Percentiles rank a stretch among this genome's conserved stretches.
These are phyloP conservation scores for Larimichthys crocea DNA, from an alignment of 2,113 vertebrate genomes.

Conservation along the genomic window DNA sequence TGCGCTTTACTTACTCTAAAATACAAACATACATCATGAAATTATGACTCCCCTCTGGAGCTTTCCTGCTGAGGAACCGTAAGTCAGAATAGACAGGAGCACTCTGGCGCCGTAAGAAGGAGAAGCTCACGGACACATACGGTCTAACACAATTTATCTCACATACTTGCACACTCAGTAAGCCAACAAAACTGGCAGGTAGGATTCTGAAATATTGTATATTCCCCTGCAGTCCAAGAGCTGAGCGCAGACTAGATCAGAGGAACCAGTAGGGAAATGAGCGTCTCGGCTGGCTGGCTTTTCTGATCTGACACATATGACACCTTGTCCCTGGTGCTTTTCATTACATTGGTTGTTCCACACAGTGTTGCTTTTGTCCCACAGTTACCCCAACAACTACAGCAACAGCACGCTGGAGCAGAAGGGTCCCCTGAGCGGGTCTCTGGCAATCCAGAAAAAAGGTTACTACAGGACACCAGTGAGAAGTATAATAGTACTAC, in stretches of 20 bases:
- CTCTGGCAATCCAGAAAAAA: conserved; percentile 15
- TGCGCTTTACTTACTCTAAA: conserved; percentile 55
- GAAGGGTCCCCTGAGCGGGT: not conserved
- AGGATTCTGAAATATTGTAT: conserved; percentile 3
- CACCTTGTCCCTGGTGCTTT: conserved; percentile 34
- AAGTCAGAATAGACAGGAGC: conserved; percentile 43
- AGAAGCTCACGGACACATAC: conserved; percentile 18
- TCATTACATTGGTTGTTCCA: conserved; percentile 46
- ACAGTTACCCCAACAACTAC: conserved; percentile 7
- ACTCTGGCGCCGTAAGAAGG: not conserved
- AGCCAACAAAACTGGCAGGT: conserved; percentile 5
- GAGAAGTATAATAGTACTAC: conserved; percentile 9
- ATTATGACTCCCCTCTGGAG: conserved; percentile 51
- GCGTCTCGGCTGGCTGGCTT: conserved; percentile 5
- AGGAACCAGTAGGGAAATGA: conserved; percentile 16
- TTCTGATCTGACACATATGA: conserved; percentile 46
- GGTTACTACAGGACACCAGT: not conserved
- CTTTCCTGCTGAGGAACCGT: conserved; percentile 23
- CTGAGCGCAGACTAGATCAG: not conserved
- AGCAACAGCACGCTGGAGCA: conserved; percentile 18
- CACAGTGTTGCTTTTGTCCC: conserved; percentile 9
- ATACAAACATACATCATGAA: conserved; percentile 55
- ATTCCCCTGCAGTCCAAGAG: not conserved
- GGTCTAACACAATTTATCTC: not conserved
- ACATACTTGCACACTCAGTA: not conserved